Evolutionary conservation across 2,797 vertebrate genomes (phyloP).

Genomic region (Carduelis carduelis): DNA sequence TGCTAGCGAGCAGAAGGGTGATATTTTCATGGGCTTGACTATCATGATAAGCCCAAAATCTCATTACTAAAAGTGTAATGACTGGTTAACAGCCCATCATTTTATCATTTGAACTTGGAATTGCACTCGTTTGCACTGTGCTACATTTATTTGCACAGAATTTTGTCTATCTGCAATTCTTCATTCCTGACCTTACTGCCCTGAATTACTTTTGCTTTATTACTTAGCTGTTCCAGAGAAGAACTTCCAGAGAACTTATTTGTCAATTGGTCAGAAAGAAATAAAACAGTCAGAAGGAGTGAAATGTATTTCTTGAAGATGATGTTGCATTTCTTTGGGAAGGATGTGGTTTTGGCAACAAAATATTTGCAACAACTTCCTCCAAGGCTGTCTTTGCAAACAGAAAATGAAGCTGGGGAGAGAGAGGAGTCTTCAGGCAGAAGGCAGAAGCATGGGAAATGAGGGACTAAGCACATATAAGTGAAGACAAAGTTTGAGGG

Average conservation of each 20-base stretch:
- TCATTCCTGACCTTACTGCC: neutral
- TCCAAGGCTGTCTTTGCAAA: neutral
- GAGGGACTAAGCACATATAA: neutral
- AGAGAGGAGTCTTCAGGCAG: neutral
- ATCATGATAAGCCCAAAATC: neutral
- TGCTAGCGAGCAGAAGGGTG: neutral
- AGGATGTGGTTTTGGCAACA: neutral
- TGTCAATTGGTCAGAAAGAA: neutral
- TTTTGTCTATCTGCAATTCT: neutral
- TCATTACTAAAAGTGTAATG: neutral
- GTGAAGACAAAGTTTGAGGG: neutral
- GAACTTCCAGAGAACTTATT: neutral
- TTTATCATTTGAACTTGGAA: neutral
- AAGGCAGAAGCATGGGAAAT: neutral
- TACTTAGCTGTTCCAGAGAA: neutral
- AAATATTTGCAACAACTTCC: neutral
- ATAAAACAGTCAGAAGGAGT: neutral
- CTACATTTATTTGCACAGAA: neutral
- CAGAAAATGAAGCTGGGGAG: neutral
- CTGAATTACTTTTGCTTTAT: conserved; percentile 1
- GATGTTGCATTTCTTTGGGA: neutral
- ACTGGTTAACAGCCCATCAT: neutral
- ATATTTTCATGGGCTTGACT: neutral
- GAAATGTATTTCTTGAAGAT: neutral
- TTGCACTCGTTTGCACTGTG: neutral